These are phyloP conservation scores for Biston stratarius DNA, from an alignment of 2,888 invertebrate genomes.

Conservation along the genomic window DNA sequence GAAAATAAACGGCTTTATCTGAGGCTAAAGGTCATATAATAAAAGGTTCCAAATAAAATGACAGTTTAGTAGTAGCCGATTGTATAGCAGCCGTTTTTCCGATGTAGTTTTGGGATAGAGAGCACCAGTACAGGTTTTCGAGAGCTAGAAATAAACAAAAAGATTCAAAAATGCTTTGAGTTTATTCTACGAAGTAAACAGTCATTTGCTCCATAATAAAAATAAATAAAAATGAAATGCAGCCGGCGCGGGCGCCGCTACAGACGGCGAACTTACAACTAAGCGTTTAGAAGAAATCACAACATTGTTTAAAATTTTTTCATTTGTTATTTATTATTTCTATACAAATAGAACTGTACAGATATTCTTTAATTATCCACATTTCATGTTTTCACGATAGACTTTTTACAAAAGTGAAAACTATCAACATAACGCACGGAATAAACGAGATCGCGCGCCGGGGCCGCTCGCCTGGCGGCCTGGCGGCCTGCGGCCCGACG, in stretches of 20 bases:
- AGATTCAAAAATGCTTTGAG: constrained; percentile 69
- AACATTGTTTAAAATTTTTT: constrained; percentile 82
- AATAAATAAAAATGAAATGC: constrained; percentile 79
- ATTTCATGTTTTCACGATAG: constrained; percentile 83
- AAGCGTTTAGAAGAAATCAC: constrained; percentile 80
- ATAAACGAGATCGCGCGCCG: constrained; percentile 76
- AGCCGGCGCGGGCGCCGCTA: constrained; percentile 58
- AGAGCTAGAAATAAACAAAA: constrained; percentile 73
- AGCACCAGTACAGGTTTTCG: constrained; percentile 18
- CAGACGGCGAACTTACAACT: constrained; percentile 68
- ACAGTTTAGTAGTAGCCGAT: not conserved
- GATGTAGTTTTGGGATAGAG: constrained; percentile 9
- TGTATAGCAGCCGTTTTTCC: not conserved
- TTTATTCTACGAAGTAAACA: constrained; percentile 85
- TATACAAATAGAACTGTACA: constrained; percentile 88
- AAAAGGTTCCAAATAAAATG: not conserved
- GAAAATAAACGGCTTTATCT: too few species aligned
- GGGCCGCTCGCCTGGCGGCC: constrained; percentile 30
- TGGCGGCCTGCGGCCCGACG: constrained; percentile 30
- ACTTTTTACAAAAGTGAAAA: constrained; percentile 88
- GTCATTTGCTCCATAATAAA: constrained; percentile 77
- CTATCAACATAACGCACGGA: constrained; percentile 84
- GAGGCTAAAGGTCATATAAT: too few species aligned
- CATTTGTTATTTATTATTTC: constrained; percentile 87
- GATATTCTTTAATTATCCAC: constrained; percentile 86